phyloP scores from a whole-genome alignment of 2,113 vertebrate species.

The Psettodes erumei region DNA sequence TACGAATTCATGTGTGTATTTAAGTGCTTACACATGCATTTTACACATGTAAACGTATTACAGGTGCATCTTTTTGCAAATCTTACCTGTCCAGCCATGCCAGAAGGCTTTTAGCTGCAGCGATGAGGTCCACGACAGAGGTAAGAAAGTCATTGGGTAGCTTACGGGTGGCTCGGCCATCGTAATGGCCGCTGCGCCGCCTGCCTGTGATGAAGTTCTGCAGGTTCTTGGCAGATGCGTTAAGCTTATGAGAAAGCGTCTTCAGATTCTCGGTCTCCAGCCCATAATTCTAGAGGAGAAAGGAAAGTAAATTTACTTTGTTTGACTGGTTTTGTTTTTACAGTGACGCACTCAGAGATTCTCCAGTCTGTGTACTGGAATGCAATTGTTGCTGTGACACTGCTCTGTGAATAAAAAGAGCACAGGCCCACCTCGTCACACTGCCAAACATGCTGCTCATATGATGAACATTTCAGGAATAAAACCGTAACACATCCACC shows the following conservation, averaged over 20 bases:
- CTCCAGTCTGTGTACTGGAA: conserved; percentile 11
- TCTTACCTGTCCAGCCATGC: conserved; percentile 96
- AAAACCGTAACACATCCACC: conserved; percentile 39
- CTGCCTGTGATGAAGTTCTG: conserved; percentile 94
- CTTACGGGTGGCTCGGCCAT: conserved; percentile 89
- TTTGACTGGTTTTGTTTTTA: conserved; percentile 50
- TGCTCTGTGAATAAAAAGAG: conserved; percentile 18
- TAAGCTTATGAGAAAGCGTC: conserved; percentile 92
- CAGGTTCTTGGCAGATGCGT: conserved; percentile 92
- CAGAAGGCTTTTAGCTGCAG: conserved; percentile 94
- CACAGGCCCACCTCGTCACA: conserved; percentile 9
- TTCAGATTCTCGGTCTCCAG: conserved; percentile 98
- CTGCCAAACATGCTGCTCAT: conserved; percentile 29
- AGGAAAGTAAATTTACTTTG: conserved; percentile 22
- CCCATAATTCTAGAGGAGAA: conserved; percentile 91
- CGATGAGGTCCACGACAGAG: conserved; percentile 96
- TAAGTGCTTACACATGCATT: neutral
- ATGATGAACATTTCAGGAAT: conserved; percentile 39
- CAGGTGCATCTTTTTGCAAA: conserved; percentile 49
- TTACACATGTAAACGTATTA: neutral
- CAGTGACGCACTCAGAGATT: conserved; percentile 5
- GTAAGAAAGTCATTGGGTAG: conserved; percentile 97
- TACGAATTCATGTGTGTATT: neutral
- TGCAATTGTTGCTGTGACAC: conserved; percentile 5
- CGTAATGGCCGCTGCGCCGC: conserved; percentile 89